Conservation (phyloP, 2,888 invertebrate genomes). For the Acleris sparsana region DNA sequence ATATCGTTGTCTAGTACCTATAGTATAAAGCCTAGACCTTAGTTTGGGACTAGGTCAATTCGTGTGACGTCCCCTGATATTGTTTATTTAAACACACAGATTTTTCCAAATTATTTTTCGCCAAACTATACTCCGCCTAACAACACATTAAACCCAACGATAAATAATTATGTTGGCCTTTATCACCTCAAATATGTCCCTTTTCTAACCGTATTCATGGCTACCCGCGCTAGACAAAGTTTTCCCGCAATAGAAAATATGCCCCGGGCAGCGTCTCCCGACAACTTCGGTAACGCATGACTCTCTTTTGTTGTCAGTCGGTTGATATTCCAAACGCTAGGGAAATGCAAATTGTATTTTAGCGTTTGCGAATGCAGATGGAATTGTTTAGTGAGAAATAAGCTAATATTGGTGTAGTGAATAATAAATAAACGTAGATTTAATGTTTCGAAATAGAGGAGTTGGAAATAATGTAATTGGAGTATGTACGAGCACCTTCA, state of each 20-base stretch:
- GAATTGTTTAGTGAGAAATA: slow-evolving; percentile 2
- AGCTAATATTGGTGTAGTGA: too few relatives aligned
- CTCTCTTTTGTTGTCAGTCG: slow-evolving; percentile 58
- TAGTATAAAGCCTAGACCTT: too few relatives aligned
- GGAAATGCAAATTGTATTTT: slow-evolving; percentile 33
- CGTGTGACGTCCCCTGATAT: too few relatives aligned
- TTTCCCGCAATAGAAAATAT: slow-evolving; percentile 37
- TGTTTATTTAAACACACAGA: background rate
- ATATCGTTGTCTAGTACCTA: too few relatives aligned
- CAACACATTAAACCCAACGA: background rate
- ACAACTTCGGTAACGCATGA: slow-evolving; percentile 34
- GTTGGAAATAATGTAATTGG: too few relatives aligned
- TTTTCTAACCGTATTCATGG: slow-evolving; percentile 6
- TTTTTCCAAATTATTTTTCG: background rate
- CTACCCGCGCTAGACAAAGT: slow-evolving; percentile 24
- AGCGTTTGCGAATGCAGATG: slow-evolving; percentile 14
- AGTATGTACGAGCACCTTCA: too few relatives aligned
- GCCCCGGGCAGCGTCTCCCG: slow-evolving; percentile 29
- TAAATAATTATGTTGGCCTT: background rate
- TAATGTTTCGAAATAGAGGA: too few relatives aligned
- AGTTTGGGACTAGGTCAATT: too few relatives aligned
- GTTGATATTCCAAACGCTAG: slow-evolving; percentile 59
- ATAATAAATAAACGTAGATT: too few relatives aligned
- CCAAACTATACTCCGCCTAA: background rate
- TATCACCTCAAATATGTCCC: background rate